Base-by-base conservation (phyloP, 2,113 vertebrate species). In the Charina bottae region DNA sequence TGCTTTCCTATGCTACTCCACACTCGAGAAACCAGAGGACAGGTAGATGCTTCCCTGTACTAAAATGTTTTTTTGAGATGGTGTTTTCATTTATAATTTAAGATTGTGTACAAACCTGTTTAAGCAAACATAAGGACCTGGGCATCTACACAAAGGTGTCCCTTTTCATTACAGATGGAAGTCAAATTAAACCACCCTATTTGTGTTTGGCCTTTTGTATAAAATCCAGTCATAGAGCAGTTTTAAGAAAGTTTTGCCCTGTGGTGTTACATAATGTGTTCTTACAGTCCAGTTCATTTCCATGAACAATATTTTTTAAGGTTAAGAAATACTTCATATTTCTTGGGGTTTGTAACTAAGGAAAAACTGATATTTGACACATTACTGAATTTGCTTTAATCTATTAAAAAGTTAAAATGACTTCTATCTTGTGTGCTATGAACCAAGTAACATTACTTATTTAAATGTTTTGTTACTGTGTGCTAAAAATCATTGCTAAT, bases 361-460 rank as follows among this genome's bases (percentile, higher is more conserved):
- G 33, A 6, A 78, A 78, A 78, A 23, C 72, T 78, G 42, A 78
- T 78, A 33, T 78, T 78, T 21, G 6, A 78, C 37, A 42, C 37
- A 6, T 33, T 89, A 19, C 0, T 58, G 21, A 12, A 12, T 37
- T 58, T 42, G 11, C 26, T 90, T 83, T 56, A 83, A 58, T 60
- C 78, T 49, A 89, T 53, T 19, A 89, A 89, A 49, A 13, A n/a
- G 21, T 78, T 19, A 89, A 53, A 83, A 83, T 83, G 56, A 78
- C 2, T 78, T 85, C 72, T 78, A 11, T 89, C 46, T 42, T 93
- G 87, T 28, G n/a, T 92, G 53, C 6, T 91, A 17, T 53, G 90
- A 94, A 91, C 21, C 68, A 88, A 10, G 19, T 78, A 88, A 33
- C 12, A n/a, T 90, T 7, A n/a, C 83, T 88, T 59, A 89, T 56